Base-by-base conservation (phyloP, 1,140 invertebrate genomes). In the Tetranychus urticae region DNA sequence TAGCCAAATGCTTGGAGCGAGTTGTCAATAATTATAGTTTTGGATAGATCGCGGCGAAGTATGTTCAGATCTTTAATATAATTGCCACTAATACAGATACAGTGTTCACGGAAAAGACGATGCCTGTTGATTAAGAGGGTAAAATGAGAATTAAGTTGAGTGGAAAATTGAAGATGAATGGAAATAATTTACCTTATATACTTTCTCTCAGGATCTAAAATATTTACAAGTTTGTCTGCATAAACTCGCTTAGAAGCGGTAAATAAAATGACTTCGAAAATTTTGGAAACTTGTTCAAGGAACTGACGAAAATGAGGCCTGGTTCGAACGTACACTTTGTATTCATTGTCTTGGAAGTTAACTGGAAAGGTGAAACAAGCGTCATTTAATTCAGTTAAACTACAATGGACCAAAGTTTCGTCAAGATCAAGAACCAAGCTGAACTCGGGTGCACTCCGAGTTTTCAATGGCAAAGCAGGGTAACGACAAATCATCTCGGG, bases 1-100 rank as follows among this genome's bases (percentile, higher is more conserved):
- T 88, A 89, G 63, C 84, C 86, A 77, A 90, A 90, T 56, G 86
- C 86, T 74, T 90, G 86, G 23, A 86, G 86, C 63, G 87, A 90
- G 74, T 92, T 92, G 74, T 92, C 88, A 65, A 92, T 81, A 65
- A 92, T 92, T 63, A 92, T 82, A 58, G 87, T 90, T 72, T 86
- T 88, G 1, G 86, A 82, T 47, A 96, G 76, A 76, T 97, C 91
- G 64, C 92, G 77, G 35, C 90, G 89, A 89, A 14, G 96, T 77
- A 66, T 96, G 93, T 1, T 83, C 85, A 36, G 96, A 75, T 97
- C 92, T 71, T 97, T 96, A 59, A 97, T 90, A 70, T 96, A 96
- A 75, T 94, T 94, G 1, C 90, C 90, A 75, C 90, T 88, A 10
- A 94, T 85, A 69, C 86, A 88, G 0, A 94, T 82, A 72, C 91